These are phyloP conservation scores for Nephrotoma appendiculata DNA, from an alignment of 2,888 invertebrate genomes.

Conservation along the genomic window DNA sequence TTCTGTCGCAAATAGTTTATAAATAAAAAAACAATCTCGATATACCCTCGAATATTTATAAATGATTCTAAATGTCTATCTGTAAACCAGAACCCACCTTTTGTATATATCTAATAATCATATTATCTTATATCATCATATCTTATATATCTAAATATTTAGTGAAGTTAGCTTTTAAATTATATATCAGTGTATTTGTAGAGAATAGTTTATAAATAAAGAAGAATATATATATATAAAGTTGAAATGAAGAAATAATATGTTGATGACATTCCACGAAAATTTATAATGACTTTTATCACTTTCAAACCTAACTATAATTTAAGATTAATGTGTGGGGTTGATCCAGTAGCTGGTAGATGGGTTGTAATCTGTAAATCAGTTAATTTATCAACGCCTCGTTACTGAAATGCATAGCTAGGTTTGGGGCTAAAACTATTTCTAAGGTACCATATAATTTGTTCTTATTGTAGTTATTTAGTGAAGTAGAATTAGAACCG, in stretches of 20 bases:
- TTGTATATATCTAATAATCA: neutral
- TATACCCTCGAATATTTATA: neutral
- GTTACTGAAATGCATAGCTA: neutral
- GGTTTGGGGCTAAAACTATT: neutral
- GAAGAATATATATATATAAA: neutral
- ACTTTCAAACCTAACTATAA: neutral
- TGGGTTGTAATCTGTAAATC: neutral
- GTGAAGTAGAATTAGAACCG: neutral
- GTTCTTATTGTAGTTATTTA: neutral
- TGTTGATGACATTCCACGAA: neutral
- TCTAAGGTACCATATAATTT: neutral
- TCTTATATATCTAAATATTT: neutral
- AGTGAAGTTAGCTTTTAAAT: neutral
- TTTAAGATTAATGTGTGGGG: neutral
- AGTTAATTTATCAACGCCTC: neutral
- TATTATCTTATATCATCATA: neutral
- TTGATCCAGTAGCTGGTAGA: neutral
- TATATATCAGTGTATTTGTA: neutral
- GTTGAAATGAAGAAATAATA: neutral
- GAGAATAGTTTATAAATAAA: neutral
- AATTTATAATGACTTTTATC: neutral
- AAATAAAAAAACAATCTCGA: neutral
- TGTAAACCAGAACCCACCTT: neutral
- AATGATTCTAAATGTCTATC: neutral
- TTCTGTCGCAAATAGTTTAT: neutral